Conservation (phyloP, 2,113 vertebrate species). For the Apeltes quadracus region DNA sequence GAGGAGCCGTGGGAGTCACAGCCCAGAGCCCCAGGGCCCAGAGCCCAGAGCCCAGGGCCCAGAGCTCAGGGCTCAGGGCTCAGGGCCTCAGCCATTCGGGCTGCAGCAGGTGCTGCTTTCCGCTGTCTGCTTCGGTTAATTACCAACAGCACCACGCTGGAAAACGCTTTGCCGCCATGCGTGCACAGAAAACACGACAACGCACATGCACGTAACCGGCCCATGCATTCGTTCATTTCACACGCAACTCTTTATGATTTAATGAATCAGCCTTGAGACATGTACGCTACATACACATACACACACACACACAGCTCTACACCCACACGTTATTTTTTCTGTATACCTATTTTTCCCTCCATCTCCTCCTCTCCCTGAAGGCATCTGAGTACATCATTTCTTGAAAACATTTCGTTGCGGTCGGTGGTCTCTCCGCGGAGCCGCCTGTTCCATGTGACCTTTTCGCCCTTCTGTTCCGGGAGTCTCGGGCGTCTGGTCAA, state of each 20-base stretch:
- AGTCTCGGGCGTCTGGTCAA: constrained; percentile 73
- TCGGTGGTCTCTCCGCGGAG: constrained; percentile 72
- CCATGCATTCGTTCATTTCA: constrained; percentile 14
- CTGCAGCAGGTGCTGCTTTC: constrained; percentile 79
- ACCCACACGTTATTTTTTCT: constrained; percentile 14
- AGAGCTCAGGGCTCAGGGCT: not conserved
- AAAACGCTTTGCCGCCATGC: constrained; percentile 58
- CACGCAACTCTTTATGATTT: not conserved
- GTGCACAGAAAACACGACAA: constrained; percentile 2
- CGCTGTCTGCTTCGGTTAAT: constrained; percentile 80
- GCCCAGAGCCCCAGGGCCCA: constrained; percentile 38
- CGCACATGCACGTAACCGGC: constrained; percentile 3
- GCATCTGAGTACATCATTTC: constrained; percentile 67
- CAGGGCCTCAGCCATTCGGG: constrained; percentile 66
- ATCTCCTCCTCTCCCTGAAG: constrained; percentile 44
- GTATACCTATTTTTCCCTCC: constrained; percentile 61
- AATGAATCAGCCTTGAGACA: constrained; percentile 30
- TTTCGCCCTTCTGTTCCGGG: constrained; percentile 54
- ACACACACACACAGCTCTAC: constrained; percentile 9
- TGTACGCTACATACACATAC: not conserved
- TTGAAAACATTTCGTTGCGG: constrained; percentile 68
- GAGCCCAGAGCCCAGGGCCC: constrained; percentile 40
- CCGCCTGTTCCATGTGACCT: constrained; percentile 77
- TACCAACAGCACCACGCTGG: constrained; percentile 70
- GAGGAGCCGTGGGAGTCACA: constrained; percentile 56